phyloP scores from a whole-genome alignment of 2,113 vertebrate genomes.

The Pluvialis apricaria region DNA sequence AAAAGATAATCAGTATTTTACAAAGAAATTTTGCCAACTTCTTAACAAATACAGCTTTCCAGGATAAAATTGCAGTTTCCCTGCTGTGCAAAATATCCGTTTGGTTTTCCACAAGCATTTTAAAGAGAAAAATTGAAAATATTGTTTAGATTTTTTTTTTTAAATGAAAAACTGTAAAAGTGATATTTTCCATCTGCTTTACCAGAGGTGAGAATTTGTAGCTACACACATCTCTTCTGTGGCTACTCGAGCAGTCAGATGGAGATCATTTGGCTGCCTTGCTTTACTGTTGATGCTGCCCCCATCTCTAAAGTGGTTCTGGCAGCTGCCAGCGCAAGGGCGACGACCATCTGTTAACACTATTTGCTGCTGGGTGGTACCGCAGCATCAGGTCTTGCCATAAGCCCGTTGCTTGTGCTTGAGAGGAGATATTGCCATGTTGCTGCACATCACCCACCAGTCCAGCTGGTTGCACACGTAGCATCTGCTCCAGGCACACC shows the following conservation, averaged over 20 bases:
- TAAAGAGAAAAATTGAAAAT: not conserved
- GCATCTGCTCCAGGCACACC: not conserved
- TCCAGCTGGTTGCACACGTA: accelerated
- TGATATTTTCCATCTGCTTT: not conserved
- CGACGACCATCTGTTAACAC: not conserved
- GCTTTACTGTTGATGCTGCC: not conserved
- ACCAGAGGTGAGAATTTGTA: not conserved
- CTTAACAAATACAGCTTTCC: not conserved
- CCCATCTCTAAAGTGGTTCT: not conserved
- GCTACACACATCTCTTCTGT: not conserved
- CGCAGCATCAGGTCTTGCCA: accelerated
- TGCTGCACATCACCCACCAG: not conserved
- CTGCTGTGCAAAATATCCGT: not conserved
- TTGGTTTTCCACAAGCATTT: not conserved
- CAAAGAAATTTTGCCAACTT: not conserved
- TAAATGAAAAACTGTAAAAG: not conserved
- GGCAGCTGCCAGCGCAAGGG: not conserved
- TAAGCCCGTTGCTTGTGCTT: not conserved
- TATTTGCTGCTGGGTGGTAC: not conserved
- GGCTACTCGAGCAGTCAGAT: not conserved
- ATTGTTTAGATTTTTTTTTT: not conserved
- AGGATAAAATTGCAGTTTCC: not conserved
- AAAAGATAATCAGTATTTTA: not conserved
- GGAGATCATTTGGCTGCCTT: not conserved
- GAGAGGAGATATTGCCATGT: not conserved